Evolutionary conservation across 92 coral and sea anemone genomes (phyloP), one percentile per base, ranked within the genome.

Genomic region (Bergia sp.): DNA sequence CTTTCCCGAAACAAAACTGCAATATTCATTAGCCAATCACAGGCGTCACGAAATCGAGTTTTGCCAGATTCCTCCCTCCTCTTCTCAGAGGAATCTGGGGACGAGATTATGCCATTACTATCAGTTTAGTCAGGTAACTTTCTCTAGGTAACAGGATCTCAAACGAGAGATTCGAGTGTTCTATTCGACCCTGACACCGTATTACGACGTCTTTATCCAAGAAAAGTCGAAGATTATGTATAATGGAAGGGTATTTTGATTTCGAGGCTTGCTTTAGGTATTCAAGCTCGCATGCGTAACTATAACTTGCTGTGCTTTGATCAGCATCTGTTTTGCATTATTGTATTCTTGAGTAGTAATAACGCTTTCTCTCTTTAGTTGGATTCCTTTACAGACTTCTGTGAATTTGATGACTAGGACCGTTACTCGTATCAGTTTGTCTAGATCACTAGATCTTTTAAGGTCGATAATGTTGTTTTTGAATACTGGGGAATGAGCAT

Each of bases 141-240:
- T 89, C 86, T 65, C 82, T 64, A 47, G 95, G 93, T 39, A 91
- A 83, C 65, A 93, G 88, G 80, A 91, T 79, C 43, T 87, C 82
- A 81, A 75, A 75, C 58, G 77, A 82, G 11, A 93, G 57, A 44
- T 83, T 65, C 40, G 93, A 86, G 39, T 93, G 89, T 76, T 93
- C 89, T 37, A 91, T 87, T 91, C 95, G 86, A n/a, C 93, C 95
- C 81, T 89, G 91, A 43, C 93, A 88, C 58, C 55, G 44, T 37
- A 93, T 43, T 5, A 93, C 85, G 61, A 72, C 37, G 71, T 89
- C 88, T 55, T 82, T 85, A 85, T 86, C 92, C 85, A 93, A 88
- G 85, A 89, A 89, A 5, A 61, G 67, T 61, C 67, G n/a, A 61
- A 61, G 23, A n/a, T 61, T 1, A 61, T 61, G 67, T 61, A 61